Conservation (phyloP, 2,113 vertebrate species). For the Rhineura floridana region DNA sequence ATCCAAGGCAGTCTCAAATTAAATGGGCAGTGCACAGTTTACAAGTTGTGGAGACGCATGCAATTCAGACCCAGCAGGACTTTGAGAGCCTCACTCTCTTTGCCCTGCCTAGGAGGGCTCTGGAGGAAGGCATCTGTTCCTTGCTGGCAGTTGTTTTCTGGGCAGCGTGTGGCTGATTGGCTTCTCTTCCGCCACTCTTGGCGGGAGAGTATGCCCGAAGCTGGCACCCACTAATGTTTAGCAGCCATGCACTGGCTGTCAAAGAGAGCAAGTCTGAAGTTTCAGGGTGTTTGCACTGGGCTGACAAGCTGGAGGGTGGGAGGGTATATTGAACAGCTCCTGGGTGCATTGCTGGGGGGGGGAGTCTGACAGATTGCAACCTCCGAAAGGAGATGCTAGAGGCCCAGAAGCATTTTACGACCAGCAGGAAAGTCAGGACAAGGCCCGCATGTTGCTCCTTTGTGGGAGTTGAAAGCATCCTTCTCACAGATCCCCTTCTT, state of each 20-base stretch:
- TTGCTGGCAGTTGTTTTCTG: conserved; percentile 39
- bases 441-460: no score
- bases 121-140: not conserved
- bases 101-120: not conserved
- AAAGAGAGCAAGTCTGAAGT: conserved; percentile 76
- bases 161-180: conserved; percentile 10
- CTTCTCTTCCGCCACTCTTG: conserved; percentile 29
- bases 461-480: not conserved
- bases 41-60: not conserved
- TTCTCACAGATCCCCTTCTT: not conserved
- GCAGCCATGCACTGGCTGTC: conserved; percentile 73
- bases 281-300: conserved; percentile 77
- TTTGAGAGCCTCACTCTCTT: not conserved
- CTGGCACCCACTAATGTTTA: conserved; percentile 78
- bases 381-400: conserved; percentile 17
- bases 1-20: no score
- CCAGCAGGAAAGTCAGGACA: not conserved
- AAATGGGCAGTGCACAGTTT: not conserved
- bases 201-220: conserved; percentile 59
- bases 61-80: not conserved
- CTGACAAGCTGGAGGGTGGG: conserved; percentile 81
- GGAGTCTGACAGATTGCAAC: conserved; percentile 78
- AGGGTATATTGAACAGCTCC: conserved; percentile 70
- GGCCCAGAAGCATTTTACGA: no score
- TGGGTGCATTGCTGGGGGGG: conserved; percentile 74